Base-by-base conservation (phyloP, 2,797 vertebrate genomes). In the Channallabes apus region DNA sequence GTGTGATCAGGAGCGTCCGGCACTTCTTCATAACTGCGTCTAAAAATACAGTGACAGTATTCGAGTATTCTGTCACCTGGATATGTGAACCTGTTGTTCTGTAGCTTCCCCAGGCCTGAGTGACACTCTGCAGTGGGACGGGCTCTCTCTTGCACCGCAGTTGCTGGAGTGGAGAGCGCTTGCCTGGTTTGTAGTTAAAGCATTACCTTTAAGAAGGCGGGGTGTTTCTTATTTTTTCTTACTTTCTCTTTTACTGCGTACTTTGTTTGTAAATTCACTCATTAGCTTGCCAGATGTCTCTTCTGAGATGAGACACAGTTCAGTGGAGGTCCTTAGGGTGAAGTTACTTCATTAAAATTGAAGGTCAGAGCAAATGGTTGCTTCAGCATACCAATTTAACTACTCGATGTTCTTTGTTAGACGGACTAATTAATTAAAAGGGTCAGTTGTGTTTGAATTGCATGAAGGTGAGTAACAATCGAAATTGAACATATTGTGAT, bases 1-100 rank as follows among this genome's bases (percentile, higher is more conserved):
- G 90, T 91, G 29, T 78, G 91, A 91, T 90, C 92, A 90, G 81
- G 89, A 89, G 93, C 92, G 92, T 92, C 90, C 93, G 92, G 86
- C 88, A 93, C 92, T 92, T 89, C 91, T 90, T 89, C 86, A 91
- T 87, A 87, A 87, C 82, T 77, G 73, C 41, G 24, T 9, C 91
- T 94, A 64, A 82, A 82, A 71, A 82, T 82, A 82, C 51, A 32
- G 51, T 65, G 61, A 85, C 80, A 89, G 89, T 92, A 93, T 94
- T 93, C 92, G 91, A 88, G 92, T 92, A 92, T 93, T 92, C 91
- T 91, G 90, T 85, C 92, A 93, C 93, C 92, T 93, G 91, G 88
- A 87, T 91, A 91, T 90, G 89, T 93, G 92, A 92, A 92, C n/a
- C 51, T 27, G 14, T 67, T 38, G 14, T 67, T 38, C 35, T 56